These are phyloP conservation scores for Tapirus indicus DNA, from an alignment of 2,797 vertebrate species.

Conservation along the genomic window DNA sequence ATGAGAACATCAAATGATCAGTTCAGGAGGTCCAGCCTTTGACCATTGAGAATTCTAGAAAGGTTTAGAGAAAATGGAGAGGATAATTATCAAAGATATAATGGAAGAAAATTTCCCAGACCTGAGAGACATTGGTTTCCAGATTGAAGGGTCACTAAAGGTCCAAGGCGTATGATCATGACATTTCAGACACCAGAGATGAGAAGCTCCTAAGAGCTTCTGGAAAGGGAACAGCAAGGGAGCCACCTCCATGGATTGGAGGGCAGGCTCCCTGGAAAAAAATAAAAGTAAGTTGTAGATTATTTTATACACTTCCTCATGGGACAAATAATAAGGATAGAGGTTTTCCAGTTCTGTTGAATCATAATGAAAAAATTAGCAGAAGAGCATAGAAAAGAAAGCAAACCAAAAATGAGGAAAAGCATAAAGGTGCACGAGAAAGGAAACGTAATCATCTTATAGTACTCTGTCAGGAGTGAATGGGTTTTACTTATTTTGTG, in stretches of 20 bases:
- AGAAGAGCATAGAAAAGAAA: constrained; percentile 2
- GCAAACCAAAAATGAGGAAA: background rate
- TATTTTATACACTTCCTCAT: background rate
- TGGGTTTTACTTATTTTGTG: background rate
- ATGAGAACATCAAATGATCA: constrained; percentile 67
- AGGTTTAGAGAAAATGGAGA: constrained; percentile 62
- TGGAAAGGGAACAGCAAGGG: background rate
- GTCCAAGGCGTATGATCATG: background rate
- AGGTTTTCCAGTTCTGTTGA: constrained; percentile 32
- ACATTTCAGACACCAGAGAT: background rate
- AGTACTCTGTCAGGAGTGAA: background rate
- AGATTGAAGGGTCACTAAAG: constrained; percentile 42
- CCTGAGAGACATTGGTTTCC: constrained; percentile 47
- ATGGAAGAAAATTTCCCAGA: constrained; percentile 72
- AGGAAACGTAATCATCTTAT: background rate
- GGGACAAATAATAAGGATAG: constrained; percentile 39
- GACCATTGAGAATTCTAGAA: constrained; percentile 49
- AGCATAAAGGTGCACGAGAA: background rate
- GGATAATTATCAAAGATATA: constrained; percentile 75
- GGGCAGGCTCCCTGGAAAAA: background rate
- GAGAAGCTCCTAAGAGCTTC: constrained; percentile 9
- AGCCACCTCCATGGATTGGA: background rate
- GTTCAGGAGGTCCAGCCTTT: constrained; percentile 43
- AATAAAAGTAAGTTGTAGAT: background rate
- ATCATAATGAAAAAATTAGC: background rate